phyloP scores from a whole-genome alignment of 2,888 invertebrate genomes.

The Drosophila stalkeri region DNA sequence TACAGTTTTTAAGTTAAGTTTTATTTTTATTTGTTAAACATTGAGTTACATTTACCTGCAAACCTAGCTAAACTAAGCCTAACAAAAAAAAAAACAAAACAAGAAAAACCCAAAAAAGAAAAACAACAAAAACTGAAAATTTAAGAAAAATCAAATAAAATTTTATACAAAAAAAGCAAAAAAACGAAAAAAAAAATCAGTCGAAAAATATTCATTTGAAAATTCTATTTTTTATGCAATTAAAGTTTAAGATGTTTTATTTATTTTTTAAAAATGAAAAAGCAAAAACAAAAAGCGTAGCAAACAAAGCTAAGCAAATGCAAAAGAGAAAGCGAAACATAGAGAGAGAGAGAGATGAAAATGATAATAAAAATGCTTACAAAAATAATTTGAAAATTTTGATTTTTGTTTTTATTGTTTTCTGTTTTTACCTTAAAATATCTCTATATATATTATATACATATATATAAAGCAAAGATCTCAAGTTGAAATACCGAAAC shows the following conservation, averaged over 20 bases:
- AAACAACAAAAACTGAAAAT: constrained; percentile 40
- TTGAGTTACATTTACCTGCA: constrained; percentile 80
- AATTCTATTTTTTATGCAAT: constrained; percentile 31
- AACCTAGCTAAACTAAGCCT: constrained; percentile 48
- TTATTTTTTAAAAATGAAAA: constrained; percentile 67
- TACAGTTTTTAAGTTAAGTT: constrained; percentile 70
- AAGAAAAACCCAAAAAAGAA: constrained; percentile 19
- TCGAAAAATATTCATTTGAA: constrained; percentile 9
- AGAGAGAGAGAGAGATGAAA: constrained; percentile 34
- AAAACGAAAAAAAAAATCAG: not conserved
- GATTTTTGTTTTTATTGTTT: constrained; percentile 25
- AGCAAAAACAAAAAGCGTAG: constrained; percentile 47
- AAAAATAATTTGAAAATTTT: constrained; percentile 48
- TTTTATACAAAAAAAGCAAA: constrained; percentile 40
- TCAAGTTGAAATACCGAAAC: constrained; percentile 65
- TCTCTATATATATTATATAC: not conserved
- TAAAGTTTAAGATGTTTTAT: constrained; percentile 60
- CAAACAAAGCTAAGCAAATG: constrained; percentile 19
- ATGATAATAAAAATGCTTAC: constrained; percentile 75
- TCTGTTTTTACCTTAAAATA: not conserved
- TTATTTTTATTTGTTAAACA: constrained; percentile 73
- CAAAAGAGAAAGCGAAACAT: constrained; percentile 16
- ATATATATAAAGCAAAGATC: constrained; percentile 56
- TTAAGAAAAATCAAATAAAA: constrained; percentile 48
- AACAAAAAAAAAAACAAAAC: constrained; percentile 23